Conservation (phyloP, 2,797 vertebrate species). For the Astyanax mexicanus region DNA sequence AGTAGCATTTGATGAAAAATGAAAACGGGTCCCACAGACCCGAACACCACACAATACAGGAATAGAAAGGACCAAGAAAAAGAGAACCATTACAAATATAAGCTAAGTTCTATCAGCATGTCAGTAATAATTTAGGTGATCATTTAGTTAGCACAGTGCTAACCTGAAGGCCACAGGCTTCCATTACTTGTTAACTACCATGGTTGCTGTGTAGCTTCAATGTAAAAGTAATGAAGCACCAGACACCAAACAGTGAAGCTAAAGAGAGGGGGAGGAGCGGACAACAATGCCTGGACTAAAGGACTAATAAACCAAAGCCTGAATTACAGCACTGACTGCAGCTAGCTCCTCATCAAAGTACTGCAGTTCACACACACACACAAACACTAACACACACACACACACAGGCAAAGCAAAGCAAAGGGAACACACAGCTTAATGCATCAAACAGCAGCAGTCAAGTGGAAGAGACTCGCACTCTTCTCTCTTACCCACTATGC, state of each 20-base stretch:
- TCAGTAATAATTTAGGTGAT: no score
- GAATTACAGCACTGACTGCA: slow-evolving; percentile 31
- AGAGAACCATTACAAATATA: no score
- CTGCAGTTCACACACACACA: not conserved
- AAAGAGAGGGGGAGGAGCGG: not conserved
- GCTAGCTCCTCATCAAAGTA: slow-evolving; percentile 6
- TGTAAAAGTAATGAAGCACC: not conserved
- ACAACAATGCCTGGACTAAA: slow-evolving; percentile 23
- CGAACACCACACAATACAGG: no score
- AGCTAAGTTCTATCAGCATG: no score
- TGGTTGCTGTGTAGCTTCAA: no score
- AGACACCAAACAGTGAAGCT: not conserved
- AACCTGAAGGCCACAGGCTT: no score
- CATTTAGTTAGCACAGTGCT: no score
- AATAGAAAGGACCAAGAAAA: no score
- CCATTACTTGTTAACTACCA: no score
- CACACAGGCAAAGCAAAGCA: not conserved
- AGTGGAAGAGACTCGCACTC: not conserved
- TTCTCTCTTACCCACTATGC: slow-evolving; percentile 2
- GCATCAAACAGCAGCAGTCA: slow-evolving; percentile 35
- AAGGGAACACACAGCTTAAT: slow-evolving; percentile 17
- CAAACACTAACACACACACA: slow-evolving; percentile 2
- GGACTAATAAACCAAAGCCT: slow-evolving; percentile 30
- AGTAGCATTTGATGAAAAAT: no score
- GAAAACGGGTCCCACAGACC: no score